phyloP scores from a whole-genome alignment of 1,140 invertebrate species.

The Drosophila athabasca region DNA sequence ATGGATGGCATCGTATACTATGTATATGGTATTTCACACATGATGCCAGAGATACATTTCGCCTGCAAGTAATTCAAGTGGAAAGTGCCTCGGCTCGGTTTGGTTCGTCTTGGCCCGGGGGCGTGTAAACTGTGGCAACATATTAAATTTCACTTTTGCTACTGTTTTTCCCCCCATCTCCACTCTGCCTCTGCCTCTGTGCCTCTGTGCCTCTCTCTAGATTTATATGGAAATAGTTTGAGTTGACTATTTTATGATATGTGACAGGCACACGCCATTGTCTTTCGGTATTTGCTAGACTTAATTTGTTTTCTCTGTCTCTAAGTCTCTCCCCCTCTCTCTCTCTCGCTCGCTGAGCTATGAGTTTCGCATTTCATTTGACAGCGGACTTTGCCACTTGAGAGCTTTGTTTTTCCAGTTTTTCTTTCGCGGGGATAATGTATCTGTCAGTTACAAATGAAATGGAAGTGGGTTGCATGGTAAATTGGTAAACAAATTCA shows the following conservation, averaged over 20 bases:
- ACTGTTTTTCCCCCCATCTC: conserved; percentile 12
- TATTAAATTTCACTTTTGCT: conserved; percentile 74
- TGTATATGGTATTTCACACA: conserved; percentile 23
- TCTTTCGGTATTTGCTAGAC: conserved; percentile 31
- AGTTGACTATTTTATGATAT: conserved; percentile 44
- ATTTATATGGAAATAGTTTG: conserved; percentile 57
- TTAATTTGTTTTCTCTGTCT: conserved; percentile 5
- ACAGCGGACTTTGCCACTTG: conserved; percentile 36
- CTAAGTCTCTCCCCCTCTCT: conserved; percentile 5
- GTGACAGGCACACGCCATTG: conserved; percentile 51
- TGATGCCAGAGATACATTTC: conserved; percentile 39
- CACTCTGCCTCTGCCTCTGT: background rate
- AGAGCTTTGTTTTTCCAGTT: conserved; percentile 24
- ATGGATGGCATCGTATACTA: conserved; percentile 22
- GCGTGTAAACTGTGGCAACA: conserved; percentile 63
- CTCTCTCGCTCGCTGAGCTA: conserved; percentile 10
- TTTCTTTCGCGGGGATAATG: conserved; percentile 24
- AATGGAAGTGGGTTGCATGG: conserved; percentile 32
- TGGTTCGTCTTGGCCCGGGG: conserved; percentile 24
- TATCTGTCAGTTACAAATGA: conserved; percentile 37
- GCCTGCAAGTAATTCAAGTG: conserved; percentile 59
- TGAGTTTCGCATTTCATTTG: conserved; percentile 56
- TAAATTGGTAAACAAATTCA: conserved; percentile 19
- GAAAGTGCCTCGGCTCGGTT: conserved; percentile 38
- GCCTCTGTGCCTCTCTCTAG: background rate